These are phyloP conservation scores for Capreolus pygargus DNA, from an alignment of 2,113 vertebrate genomes.

Conservation along the genomic window DNA sequence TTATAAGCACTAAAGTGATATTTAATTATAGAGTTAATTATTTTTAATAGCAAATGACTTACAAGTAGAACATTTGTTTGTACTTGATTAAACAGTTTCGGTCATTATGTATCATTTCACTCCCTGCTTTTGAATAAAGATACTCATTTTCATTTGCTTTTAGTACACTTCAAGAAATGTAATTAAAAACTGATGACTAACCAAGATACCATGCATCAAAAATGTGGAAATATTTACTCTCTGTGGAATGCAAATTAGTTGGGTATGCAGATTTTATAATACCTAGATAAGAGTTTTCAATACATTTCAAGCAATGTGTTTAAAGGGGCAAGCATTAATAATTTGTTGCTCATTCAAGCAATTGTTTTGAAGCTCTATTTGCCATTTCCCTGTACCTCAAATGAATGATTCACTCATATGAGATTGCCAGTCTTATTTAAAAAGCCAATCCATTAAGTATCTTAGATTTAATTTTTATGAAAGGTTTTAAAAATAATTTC, in stretches of 20 bases:
- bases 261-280: not conserved
- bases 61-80: conserved; percentile 33
- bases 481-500: not conserved
- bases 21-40: not conserved
- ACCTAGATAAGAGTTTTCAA: conserved; percentile 27
- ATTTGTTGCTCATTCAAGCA: not conserved
- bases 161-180: conserved; percentile 48
- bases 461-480: not conserved
- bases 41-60: conserved; percentile 1
- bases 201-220: not conserved
- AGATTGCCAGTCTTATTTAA: not conserved
- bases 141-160: conserved; percentile 39
- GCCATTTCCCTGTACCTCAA: not conserved
- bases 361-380: not conserved
- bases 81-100: conserved; percentile 22
- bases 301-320: conserved; percentile 4
- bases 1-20: conserved; percentile 17
- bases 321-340: not conserved
- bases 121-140: conserved; percentile 32
- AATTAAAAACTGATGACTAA: conserved; percentile 50
- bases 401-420: not conserved
- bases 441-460: not conserved
- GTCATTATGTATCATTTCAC: conserved; percentile 42
- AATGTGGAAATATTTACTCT: conserved; percentile 39
- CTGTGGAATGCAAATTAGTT: not conserved